Conservation (phyloP, 2,888 invertebrate species). For the Heliconius charithonia region DNA sequence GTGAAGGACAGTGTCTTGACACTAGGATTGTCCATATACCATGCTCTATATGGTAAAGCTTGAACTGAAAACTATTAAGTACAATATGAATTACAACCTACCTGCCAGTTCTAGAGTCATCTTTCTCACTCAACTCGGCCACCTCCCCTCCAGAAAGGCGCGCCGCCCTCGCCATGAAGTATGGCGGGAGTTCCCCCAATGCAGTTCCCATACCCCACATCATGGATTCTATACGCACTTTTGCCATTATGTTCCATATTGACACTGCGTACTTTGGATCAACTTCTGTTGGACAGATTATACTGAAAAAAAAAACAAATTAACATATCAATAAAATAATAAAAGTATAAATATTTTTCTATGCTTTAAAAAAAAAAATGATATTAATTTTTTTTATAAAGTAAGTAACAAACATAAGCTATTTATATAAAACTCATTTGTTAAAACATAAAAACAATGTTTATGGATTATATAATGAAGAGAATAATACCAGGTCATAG, state of each 20-base stretch:
- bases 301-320: conserved; percentile 83
- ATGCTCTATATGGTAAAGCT: too few species aligned
- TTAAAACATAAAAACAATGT: not conserved
- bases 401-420: too few species aligned
- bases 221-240: conserved; percentile 96
- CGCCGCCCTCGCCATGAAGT: conserved; percentile 99
- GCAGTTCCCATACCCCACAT: conserved; percentile 99
- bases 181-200: conserved; percentile 99
- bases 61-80: not conserved
- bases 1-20: too few species aligned
- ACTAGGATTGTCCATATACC: too few species aligned
- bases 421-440: not conserved
- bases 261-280: conserved; percentile 87
- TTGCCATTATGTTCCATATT: conserved; percentile 96
- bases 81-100: conserved; percentile 23
- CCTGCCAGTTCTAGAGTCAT: conserved; percentile 65
- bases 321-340: not conserved
- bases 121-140: conserved; percentile 61
- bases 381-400: too few species aligned
- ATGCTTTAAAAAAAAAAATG: not conserved
- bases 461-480: not conserved
- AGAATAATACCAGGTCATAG: not conserved
- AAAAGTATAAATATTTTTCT: not conserved
- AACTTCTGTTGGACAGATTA: conserved; percentile 92
- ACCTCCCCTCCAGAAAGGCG: conserved; percentile 84